Evolutionary conservation across 2,888 invertebrate genomes (phyloP).

Genomic region (Netelia virgata): DNA sequence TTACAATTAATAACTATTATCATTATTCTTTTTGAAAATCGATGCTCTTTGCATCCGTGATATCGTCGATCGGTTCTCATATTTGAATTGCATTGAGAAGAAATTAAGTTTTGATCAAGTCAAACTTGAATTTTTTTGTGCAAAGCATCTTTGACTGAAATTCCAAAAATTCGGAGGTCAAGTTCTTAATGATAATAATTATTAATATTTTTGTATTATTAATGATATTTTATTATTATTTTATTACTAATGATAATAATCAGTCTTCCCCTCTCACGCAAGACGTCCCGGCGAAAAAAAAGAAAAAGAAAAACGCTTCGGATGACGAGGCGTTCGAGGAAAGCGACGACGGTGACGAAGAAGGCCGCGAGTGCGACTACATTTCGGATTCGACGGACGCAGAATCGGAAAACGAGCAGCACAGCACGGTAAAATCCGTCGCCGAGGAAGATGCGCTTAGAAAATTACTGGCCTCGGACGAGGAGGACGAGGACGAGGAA

Average conservation of each 20-base stretch:
- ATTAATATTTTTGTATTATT: too few species aligned
- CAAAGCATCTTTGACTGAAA: too few species aligned
- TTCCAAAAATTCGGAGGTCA: too few species aligned
- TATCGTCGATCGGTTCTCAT: too few species aligned
- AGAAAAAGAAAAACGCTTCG: constrained; percentile 92
- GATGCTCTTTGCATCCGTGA: too few species aligned
- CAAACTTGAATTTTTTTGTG: too few species aligned
- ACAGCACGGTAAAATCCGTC: constrained; percentile 94
- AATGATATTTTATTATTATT: too few species aligned
- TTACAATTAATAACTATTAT: too few species aligned
- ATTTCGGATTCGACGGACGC: constrained; percentile 95
- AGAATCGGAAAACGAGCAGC: constrained; percentile 89
- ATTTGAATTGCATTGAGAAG: too few species aligned
- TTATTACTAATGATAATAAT: not conserved
- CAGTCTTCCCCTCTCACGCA: constrained; percentile 18
- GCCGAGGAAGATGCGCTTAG: constrained; percentile 96
- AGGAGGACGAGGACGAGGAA: constrained; percentile 94
- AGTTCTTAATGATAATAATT: too few species aligned
- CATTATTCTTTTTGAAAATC: too few species aligned
- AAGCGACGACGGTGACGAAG: constrained; percentile 98
- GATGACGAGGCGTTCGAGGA: constrained; percentile 97
- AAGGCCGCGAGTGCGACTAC: constrained; percentile 97
- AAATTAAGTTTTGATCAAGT: too few species aligned
- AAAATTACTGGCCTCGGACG: constrained; percentile 94
- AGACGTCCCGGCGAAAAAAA: constrained; percentile 85